Evolutionary conservation across 2,113 vertebrate genomes (phyloP), one percentile per base, ranked within the genome.

Genomic region (Nerophis lumbriciformis): DNA sequence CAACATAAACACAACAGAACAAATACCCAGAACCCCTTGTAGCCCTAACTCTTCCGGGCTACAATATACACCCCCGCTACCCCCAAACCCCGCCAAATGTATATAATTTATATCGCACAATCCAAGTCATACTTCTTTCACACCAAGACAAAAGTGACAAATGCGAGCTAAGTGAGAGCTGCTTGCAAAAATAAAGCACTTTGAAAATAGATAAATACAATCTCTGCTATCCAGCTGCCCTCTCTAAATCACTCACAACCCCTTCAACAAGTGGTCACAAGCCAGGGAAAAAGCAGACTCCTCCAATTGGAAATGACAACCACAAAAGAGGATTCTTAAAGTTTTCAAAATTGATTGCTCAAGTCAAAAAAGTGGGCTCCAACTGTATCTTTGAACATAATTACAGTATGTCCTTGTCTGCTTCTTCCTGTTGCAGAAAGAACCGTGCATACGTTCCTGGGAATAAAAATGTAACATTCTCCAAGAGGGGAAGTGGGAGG

Each of bases 141-240:
- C 78, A 81, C 82, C 83, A 85, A 87, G 83, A 79, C 75, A 75
- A 81, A 82, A 82, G 81, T 69, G 74, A 72, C 83, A 83, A 90
- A 82, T 88, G 87, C 69, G 75, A 80, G 87, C 84, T 73, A 28
- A 28, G 28, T 28, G 79, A 87, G 85, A 83, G 77, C 79, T 76
- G 78, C 79, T 84, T 68, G 65, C 71, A 75, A 84, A 83, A 86
- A 85, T 83, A 83, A 83, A 87, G 72, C 82, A 71, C 79, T 87
- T 83, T 86, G 78, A 85, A 85, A 88, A 88, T 85, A 87, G 82
- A 89, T 83, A 83, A 90, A 90, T 87, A 86, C 83, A 86, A 90
- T 84, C 78, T 85, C 83, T 84, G 83, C 83, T 83, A 85, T 80
- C 83, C 88, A 91, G 88, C 89, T 91, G 90, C 87, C 87, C 72